Conservation (phyloP, 2,113 vertebrate species). For the Ardeotis arabs region DNA sequence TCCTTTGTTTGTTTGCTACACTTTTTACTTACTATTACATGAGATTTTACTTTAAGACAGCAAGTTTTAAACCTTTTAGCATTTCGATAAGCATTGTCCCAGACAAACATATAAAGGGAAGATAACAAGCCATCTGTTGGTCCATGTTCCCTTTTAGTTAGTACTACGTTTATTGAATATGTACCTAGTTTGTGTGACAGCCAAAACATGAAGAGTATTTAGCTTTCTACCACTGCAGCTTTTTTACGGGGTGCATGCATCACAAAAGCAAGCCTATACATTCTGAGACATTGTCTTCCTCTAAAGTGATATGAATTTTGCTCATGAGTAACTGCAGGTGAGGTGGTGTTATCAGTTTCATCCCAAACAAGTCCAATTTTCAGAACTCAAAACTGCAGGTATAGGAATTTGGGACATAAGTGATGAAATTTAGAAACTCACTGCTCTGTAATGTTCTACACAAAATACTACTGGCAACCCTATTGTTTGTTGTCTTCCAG, state of each 20-base stretch:
- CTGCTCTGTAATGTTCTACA: background rate
- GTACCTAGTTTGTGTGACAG: background rate
- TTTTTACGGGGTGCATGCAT: fast-evolving
- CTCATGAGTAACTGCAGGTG: background rate
- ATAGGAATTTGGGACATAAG: background rate
- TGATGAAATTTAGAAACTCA: background rate
- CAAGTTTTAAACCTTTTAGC: background rate
- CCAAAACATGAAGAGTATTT: background rate
- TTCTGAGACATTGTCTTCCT: background rate
- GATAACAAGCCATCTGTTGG: background rate
- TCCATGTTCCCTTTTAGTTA: background rate
- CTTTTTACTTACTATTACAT: background rate
- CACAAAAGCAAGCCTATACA: background rate
- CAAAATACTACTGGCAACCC: background rate
- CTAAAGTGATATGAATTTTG: background rate
- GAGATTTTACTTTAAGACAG: background rate
- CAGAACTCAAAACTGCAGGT: background rate
- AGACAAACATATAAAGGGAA: background rate
- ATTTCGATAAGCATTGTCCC: background rate
- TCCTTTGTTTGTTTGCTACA: background rate
- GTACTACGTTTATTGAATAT: background rate
- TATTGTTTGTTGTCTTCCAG: background rate
- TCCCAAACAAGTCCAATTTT: background rate
- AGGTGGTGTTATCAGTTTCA: background rate
- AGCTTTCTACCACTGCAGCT: background rate